Base-by-base conservation (phyloP, 2,113 vertebrate genomes). In the Sapayoa aenigma region DNA sequence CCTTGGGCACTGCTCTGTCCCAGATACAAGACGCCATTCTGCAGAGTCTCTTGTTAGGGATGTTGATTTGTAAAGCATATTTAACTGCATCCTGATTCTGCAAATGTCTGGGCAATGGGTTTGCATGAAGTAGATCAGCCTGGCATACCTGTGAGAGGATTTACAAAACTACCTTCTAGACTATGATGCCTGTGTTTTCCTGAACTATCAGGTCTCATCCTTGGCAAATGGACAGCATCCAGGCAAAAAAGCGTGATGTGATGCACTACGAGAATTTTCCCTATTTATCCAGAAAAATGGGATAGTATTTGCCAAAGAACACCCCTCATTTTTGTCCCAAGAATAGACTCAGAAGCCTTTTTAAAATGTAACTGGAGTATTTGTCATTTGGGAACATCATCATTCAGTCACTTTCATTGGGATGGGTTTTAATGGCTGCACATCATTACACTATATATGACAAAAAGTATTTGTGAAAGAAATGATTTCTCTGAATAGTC, bases 221-320 rank as follows among this genome's bases (percentile, higher is more conserved):
- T 56, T 68, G 35, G 30, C 23, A 87, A 89, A 55, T 4, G 24
- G 19, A 31, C 53, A 65, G 58, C 35, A 3, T 13, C 19, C 16
- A 35, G 27, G 47, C 25, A 80, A 86, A 69, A 71, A 76, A 19
- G 5, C 0, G 0, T 35, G n/a, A 69, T 0, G 2, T 46, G 72
- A 58, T 0, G 0, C 1, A 2, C 20, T 50, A 27, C 28, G 74
- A 67, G 58, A 22, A 37, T 67, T 59, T 87, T 27, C 18, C 50
- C 9, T 31, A 49, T 87, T 79, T 76, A 47, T 68, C 18, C 68
- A 53, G 15, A 72, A 75, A 75, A 60, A 35, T 11, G 8, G 19
- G 4, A 9, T 46, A 42, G 27, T 15, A 30, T 68, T 93, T 94
- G 33, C 15, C 65, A 74, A 87, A 72, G 41, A 75, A 33, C 9